Evolutionary conservation across 2,888 invertebrate species (phyloP).

Genomic region (Cyclophora punctaria): DNA sequence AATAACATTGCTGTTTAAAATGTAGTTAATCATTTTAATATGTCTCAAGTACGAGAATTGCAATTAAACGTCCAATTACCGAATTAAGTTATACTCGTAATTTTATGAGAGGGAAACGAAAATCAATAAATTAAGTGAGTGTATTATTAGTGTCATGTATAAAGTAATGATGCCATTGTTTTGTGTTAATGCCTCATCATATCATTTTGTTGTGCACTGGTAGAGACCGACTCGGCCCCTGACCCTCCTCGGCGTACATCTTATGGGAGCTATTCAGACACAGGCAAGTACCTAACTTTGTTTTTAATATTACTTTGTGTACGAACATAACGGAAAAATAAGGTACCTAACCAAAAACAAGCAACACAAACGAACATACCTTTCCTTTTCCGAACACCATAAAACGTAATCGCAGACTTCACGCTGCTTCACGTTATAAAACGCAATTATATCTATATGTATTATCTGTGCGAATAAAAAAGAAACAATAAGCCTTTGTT

Average conservation of each 20-base stretch:
- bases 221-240: conserved; percentile 78
- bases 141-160: conserved; percentile 5
- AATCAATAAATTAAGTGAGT: conserved; percentile 23
- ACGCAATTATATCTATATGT: conserved; percentile 32
- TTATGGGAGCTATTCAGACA: conserved; percentile 69
- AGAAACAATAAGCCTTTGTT: conserved; percentile 69
- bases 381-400: conserved; percentile 30
- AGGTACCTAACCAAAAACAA: no score
- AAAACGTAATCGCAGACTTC: conserved; percentile 28
- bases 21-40: neutral
- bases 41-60: neutral
- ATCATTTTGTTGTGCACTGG: conserved; percentile 54
- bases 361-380: conserved; percentile 15
- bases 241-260: conserved; percentile 78
- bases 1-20: neutral
- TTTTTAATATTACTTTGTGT: neutral
- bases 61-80: no score
- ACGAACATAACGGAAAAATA: no score
- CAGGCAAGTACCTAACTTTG: conserved; percentile 63
- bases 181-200: conserved; percentile 42
- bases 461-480: conserved; percentile 53
- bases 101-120: neutral
- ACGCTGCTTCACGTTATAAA: conserved; percentile 2
- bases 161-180: conserved; percentile 23
- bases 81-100: neutral